Evolutionary conservation across 2,797 vertebrate genomes (phyloP).

Genomic region (Phrynocephalus vlangalii): DNA sequence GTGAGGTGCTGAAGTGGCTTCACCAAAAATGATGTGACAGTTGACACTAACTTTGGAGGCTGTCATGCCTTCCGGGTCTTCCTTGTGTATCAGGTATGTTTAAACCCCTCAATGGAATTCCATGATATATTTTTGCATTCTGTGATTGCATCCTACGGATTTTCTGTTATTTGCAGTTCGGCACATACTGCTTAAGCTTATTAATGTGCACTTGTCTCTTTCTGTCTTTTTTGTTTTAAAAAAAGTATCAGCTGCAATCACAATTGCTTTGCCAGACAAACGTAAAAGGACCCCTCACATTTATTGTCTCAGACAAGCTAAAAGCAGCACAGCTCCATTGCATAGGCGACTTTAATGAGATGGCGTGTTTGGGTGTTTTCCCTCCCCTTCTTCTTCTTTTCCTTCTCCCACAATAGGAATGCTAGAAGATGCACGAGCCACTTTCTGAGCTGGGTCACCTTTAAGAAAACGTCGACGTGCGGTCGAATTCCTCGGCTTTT

Average conservation of each 20-base stretch:
- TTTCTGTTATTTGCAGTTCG: slow-evolving; percentile 64
- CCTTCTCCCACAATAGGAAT: slow-evolving; percentile 46
- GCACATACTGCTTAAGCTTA: slow-evolving; percentile 72
- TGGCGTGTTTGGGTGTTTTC: not conserved
- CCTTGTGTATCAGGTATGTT: not conserved
- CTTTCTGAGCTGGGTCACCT: slow-evolving; percentile 75
- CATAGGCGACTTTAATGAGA: slow-evolving; percentile 47
- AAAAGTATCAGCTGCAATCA: slow-evolving; percentile 67
- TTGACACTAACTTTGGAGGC: not conserved
- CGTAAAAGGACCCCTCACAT: slow-evolving; percentile 62
- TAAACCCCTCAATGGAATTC: not conserved
- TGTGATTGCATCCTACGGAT: slow-evolving; percentile 49
- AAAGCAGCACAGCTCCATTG: slow-evolving; percentile 1
- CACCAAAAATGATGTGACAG: not conserved
- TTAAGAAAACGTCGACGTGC: slow-evolving; percentile 70
- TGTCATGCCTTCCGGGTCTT: not conserved
- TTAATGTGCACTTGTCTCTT: slow-evolving; percentile 59
- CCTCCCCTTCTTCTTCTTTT: not conserved
- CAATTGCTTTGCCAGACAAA: slow-evolving; percentile 68
- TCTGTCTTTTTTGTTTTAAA: slow-evolving; percentile 60
- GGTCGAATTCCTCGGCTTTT: slow-evolving; percentile 71
- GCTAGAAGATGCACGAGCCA: slow-evolving; percentile 64
- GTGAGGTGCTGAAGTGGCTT: not conserved
- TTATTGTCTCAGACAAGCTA: slow-evolving; percentile 57
- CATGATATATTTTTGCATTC: not conserved